Percentiles rank a stretch among this genome's conserved stretches.
These are phyloP conservation scores for Triplophysa dalaica DNA, from an alignment of 2,113 vertebrate species.

Conservation along the genomic window DNA sequence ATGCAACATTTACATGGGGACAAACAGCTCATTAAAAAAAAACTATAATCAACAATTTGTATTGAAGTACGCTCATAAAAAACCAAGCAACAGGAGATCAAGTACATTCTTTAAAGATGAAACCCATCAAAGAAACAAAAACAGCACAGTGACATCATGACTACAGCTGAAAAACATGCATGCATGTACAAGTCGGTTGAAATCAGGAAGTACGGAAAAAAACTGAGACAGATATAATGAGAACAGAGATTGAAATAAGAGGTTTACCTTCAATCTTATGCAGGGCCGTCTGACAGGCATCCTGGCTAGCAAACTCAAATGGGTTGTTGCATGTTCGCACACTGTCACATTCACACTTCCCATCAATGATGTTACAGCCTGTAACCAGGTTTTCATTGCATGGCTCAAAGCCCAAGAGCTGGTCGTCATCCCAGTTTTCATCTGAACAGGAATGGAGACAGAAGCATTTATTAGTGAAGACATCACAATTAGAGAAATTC, in stretches of 20 bases:
- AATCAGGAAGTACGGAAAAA: not conserved
- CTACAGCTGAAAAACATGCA: slow-evolving; percentile 19
- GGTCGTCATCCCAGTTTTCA: slow-evolving; percentile 90
- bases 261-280: slow-evolving; percentile 88
- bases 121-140: slow-evolving; percentile 4
- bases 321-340: slow-evolving; percentile 88
- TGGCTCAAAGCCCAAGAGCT: slow-evolving; percentile 87
- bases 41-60: not conserved
- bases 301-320: slow-evolving; percentile 86
- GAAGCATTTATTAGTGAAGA: slow-evolving; percentile 6
- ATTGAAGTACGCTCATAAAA: not conserved
- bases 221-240: slow-evolving; percentile 5
- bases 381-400: slow-evolving; percentile 91
- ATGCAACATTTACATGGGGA: not conserved
- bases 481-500: not conserved
- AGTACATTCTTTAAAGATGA: slow-evolving; percentile 25
- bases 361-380: slow-evolving; percentile 90
- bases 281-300: slow-evolving; percentile 81
- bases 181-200: slow-evolving; percentile 30
- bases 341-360: slow-evolving; percentile 85
- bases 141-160: not conserved
- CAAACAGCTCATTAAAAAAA: not conserved
- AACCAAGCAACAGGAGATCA: not conserved
- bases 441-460: slow-evolving; percentile 67
- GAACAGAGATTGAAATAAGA: slow-evolving; percentile 41